Conservation (phyloP, 2,888 invertebrate species). For the Helleia helle region DNA sequence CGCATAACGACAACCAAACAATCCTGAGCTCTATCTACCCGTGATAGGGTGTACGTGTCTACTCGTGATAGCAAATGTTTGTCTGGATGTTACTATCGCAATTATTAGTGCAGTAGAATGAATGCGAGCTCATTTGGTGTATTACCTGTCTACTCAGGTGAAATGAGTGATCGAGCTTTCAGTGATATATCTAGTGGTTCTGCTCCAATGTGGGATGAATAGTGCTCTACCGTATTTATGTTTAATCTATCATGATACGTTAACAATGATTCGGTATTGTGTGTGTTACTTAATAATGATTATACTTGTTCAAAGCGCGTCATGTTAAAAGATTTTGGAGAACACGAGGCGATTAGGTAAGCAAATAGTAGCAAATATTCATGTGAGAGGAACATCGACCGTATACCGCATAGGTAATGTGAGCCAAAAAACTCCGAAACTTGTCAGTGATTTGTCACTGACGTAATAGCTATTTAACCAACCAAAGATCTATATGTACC, state of each 20-base stretch:
- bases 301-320: too few relatives aligned
- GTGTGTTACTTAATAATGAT: too few relatives aligned
- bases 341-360: too few relatives aligned
- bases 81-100: slow-evolving; percentile 36
- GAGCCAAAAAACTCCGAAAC: too few relatives aligned
- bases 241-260: slow-evolving; percentile 4
- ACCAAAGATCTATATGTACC: too few relatives aligned
- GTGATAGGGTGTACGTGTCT: slow-evolving; percentile 15
- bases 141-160: slow-evolving; percentile 46
- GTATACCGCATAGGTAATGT: too few relatives aligned
- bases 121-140: slow-evolving; percentile 60
- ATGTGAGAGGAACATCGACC: too few relatives aligned
- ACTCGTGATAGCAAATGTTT: slow-evolving; percentile 1
- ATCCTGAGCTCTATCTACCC: slow-evolving; percentile 21
- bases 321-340: too few relatives aligned
- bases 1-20: slow-evolving; percentile 13
- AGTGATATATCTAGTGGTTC: slow-evolving; percentile 34
- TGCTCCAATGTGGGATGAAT: slow-evolving; percentile 24
- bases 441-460: too few relatives aligned
- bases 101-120: slow-evolving; percentile 62
- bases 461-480: too few relatives aligned
- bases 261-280: slow-evolving; percentile 3
- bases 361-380: too few relatives aligned
- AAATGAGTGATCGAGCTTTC: slow-evolving; percentile 49
- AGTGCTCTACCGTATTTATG: slow-evolving; percentile 15